These are phyloP conservation scores for Sylvicola cinctus DNA, from an alignment of 2,888 invertebrate genomes.

Conservation along the genomic window DNA sequence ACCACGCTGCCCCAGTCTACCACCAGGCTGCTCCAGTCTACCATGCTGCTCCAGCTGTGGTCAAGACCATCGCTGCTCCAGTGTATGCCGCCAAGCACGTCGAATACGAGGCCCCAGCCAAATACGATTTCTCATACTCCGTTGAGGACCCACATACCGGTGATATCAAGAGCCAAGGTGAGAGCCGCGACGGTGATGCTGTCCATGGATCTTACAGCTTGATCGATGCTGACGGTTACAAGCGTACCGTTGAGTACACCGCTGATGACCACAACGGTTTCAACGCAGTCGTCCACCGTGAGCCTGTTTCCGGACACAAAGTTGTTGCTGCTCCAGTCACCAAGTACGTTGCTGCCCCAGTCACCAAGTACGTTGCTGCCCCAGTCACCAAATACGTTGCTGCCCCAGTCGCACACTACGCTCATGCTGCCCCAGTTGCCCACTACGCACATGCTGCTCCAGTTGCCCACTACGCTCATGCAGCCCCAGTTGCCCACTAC, in stretches of 20 bases:
- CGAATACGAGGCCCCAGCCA: slow-evolving; percentile 13
- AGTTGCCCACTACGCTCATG: too few species aligned
- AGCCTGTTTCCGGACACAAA: slow-evolving; percentile 13
- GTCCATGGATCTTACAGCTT: slow-evolving; percentile 23
- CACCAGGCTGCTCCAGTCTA: not conserved
- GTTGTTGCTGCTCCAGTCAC: slow-evolving; percentile 10
- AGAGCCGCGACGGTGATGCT: slow-evolving; percentile 21
- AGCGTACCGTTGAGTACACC: slow-evolving; percentile 23
- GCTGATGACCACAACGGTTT: slow-evolving; percentile 24
- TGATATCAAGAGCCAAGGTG: slow-evolving; percentile 22
- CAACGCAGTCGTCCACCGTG: slow-evolving; percentile 24
- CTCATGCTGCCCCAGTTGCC: too few species aligned
- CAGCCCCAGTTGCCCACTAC: not conserved
- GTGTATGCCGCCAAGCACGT: not conserved
- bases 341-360: slow-evolving; percentile 6
- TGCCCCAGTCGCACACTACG: not conserved
- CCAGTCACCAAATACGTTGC: not conserved
- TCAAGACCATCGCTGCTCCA: not conserved
- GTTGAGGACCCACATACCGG: slow-evolving; percentile 20
- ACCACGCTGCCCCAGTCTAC: slow-evolving; percentile 1
- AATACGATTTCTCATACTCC: slow-evolving; percentile 18
- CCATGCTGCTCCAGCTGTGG: slow-evolving; percentile 1
- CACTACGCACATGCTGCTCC: too few species aligned
- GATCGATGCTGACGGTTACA: slow-evolving; percentile 22
- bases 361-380: not conserved